phyloP scores from a whole-genome alignment of 2,113 vertebrate genomes.

The Cyprinus carpio region DNA sequence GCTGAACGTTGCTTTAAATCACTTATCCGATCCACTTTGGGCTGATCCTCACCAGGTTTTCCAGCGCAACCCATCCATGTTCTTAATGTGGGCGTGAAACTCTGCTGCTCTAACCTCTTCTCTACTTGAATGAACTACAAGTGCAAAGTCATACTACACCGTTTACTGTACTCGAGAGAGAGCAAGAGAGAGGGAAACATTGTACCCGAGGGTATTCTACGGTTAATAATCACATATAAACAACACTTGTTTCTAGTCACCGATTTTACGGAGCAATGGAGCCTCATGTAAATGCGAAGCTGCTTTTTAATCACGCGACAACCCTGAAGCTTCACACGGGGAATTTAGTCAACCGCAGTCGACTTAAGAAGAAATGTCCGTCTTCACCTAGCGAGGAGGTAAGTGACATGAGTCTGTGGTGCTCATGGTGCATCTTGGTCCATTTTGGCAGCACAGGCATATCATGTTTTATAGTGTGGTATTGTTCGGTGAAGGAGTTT shows the following conservation, averaged over 20 bases:
- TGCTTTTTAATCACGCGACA: conserved; percentile 73
- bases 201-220: background rate
- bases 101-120: background rate
- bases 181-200: background rate
- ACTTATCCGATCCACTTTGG: background rate
- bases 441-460: background rate
- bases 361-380: conserved; percentile 90
- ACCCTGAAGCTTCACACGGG: conserved; percentile 90
- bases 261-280: conserved; percentile 67
- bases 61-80: background rate
- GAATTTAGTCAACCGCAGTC: conserved; percentile 89
- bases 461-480: background rate
- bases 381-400: conserved; percentile 90
- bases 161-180: background rate
- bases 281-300: conserved; percentile 58
- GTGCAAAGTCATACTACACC: conserved; percentile 51
- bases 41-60: conserved; percentile 32
- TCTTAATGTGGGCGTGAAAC: conserved; percentile 3
- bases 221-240: background rate
- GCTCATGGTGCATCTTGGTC: background rate
- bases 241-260: background rate
- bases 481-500: background rate
- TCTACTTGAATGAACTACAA: conserved; percentile 46
- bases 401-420: conserved; percentile 27
- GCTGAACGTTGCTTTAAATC: background rate